Evolutionary conservation across 2,113 vertebrate genomes (phyloP), one percentile per base, ranked within the genome.

Genomic region (Datnioides undecimradiatus): DNA sequence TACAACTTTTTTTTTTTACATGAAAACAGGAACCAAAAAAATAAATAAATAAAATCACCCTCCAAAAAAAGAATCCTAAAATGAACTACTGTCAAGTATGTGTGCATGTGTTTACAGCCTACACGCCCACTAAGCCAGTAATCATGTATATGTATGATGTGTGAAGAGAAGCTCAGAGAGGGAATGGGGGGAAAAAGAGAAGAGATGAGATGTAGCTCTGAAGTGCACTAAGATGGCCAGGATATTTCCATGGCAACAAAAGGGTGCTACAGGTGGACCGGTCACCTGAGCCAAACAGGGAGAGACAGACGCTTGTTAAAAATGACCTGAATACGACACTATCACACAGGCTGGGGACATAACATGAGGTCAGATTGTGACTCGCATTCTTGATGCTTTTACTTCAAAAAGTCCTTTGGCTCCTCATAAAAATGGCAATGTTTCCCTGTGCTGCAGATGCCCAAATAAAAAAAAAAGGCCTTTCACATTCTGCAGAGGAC

Each of bases 261-360:
- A 60, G 84, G 82, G 75, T 82, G 83, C 80, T 91, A 93, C 86
- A 94, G 93, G 92, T 92, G 91, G 87, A 88, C 80, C 3, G 59
- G 87, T 92, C 90, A 90, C 89, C 89, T 87, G 90, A 91, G 89
- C 85, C 88, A 93, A 89, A 94, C 85, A 66, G 78, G 73, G 85
- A 87, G 81, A 90, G 91, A 90, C 89, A 90, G 90, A 87, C 65
- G 84, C 92, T 93, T 91, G 91, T 92, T 92, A 93, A 92, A 93
- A 91, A 91, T 90, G 91, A 92, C 91, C 93, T 92, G 79, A 90
- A 93, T 93, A 93, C 80, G 86, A 92, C 91, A 89, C 83, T 19
- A 87, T 89, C 77, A 90, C 81, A 90, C 84, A 86, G 87, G 66
- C 87, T 78, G 85, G 71, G 82, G 88, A 85, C 80, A 79, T 76